Evolutionary conservation across 2,113 vertebrate species (phyloP).

Genomic region (Ammodytes dubius): DNA sequence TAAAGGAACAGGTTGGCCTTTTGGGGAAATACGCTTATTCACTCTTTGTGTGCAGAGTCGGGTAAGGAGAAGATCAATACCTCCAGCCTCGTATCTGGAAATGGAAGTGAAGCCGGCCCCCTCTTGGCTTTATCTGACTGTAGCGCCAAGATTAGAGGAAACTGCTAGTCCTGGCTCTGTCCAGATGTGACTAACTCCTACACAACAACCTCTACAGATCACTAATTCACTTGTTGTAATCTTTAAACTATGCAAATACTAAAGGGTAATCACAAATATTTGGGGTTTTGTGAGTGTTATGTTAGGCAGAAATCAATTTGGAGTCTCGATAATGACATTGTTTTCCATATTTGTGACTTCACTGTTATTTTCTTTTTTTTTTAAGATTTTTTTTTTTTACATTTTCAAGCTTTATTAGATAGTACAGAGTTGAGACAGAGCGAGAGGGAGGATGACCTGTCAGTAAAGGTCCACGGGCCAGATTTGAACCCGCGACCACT

Average conservation of each 20-base stretch:
- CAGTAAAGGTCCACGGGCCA: too few species aligned
- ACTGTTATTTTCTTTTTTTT: neutral
- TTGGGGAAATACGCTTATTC: neutral
- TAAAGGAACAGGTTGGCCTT: slow-evolving; percentile 41
- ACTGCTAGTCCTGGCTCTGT: neutral
- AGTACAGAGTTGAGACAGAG: too few species aligned
- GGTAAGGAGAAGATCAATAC: neutral
- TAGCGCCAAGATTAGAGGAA: slow-evolving; percentile 3
- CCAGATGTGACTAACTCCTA: neutral
- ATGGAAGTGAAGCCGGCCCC: neutral
- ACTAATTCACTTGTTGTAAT: neutral
- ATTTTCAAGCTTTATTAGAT: too few species aligned
- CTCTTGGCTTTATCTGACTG: neutral
- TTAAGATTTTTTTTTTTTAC: too few species aligned
- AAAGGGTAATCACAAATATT: neutral
- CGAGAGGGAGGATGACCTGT: too few species aligned
- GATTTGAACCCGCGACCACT: too few species aligned
- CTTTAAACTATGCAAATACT: neutral
- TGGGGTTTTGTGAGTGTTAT: neutral
- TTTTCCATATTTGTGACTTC: neutral
- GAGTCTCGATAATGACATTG: neutral
- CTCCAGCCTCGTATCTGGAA: neutral
- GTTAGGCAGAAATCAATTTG: neutral
- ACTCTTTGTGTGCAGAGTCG: neutral
- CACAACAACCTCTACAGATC: neutral